Percentiles rank a stretch among this genome's conserved stretches.
These are phyloP conservation scores for Artibeus lituratus DNA, from an alignment of 2,797 vertebrate species.

Conservation along the genomic window DNA sequence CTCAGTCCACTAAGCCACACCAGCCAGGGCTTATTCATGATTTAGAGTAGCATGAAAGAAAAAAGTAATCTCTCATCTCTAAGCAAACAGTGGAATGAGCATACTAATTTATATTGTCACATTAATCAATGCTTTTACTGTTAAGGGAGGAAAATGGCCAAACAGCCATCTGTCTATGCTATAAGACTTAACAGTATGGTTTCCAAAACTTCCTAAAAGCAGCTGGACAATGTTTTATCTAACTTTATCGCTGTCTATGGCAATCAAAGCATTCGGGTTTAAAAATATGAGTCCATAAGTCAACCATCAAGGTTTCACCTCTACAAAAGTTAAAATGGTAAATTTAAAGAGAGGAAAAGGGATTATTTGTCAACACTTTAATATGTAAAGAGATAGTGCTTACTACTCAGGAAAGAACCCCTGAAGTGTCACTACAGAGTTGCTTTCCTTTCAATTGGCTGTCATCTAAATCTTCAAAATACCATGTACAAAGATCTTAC, in stretches of 20 bases:
- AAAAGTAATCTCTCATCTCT: not conserved
- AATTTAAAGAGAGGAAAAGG: not conserved
- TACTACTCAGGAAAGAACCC: not conserved
- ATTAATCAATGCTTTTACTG: not conserved
- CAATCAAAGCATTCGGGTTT: not conserved
- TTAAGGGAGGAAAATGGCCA: not conserved
- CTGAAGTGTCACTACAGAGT: not conserved
- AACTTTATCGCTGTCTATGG: not conserved
- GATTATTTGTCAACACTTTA: not conserved
- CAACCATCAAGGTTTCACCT: not conserved
- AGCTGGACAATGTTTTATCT: not conserved
- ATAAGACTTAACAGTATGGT: not conserved
- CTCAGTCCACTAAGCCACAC: not conserved
- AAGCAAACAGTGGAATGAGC: not conserved
- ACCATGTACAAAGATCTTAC: slow-evolving; percentile 76
- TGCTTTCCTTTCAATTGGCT: not conserved
- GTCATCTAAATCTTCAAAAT: slow-evolving; percentile 4
- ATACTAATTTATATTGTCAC: not conserved
- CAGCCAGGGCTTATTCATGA: not conserved
- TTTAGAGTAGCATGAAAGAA: not conserved
- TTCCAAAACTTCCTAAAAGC: not conserved
- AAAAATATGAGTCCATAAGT: not conserved
- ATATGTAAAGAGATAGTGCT: not conserved
- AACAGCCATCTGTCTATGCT: not conserved
- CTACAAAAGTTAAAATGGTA: not conserved